phyloP scores from a whole-genome alignment of 2,113 vertebrate species.

The Tenrec ecaudatus region DNA sequence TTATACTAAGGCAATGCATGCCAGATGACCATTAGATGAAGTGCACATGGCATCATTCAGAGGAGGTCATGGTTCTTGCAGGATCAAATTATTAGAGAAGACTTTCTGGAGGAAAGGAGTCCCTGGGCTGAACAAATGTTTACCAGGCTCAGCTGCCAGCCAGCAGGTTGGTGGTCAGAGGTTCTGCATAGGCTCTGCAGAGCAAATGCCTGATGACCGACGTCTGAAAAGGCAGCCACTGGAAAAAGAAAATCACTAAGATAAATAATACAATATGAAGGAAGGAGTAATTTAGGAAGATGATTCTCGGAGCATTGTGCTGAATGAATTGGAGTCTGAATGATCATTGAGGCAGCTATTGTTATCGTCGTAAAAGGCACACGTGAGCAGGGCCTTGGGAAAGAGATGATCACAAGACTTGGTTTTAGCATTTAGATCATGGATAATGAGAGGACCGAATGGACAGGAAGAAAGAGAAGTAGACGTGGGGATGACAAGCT shows the following conservation, averaged over 20 bases:
- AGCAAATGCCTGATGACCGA: not conserved
- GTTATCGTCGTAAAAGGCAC: not conserved
- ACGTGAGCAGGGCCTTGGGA: not conserved
- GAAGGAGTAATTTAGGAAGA: not conserved
- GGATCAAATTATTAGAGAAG: not conserved
- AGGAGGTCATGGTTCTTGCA: not conserved
- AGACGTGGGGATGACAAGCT: not conserved
- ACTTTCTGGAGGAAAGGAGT: not conserved
- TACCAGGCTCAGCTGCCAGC: not conserved
- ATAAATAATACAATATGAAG: not conserved
- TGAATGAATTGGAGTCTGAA: not conserved
- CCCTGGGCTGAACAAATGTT: not conserved
- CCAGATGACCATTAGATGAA: conserved; percentile 21
- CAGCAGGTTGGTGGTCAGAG: not conserved
- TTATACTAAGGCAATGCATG: conserved; percentile 1
- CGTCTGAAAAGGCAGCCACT: not conserved
- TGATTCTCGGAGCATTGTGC: not conserved
- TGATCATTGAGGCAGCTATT: not conserved
- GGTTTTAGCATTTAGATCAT: not conserved
- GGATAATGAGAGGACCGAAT: not conserved
- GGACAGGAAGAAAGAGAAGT: not conserved
- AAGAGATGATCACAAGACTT: conserved; percentile 13
- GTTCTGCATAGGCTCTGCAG: not conserved
- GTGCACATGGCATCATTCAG: not conserved
- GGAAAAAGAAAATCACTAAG: not conserved